Evolutionary conservation across 2,888 invertebrate genomes (phyloP).

Genomic region (Polymixis lichenea): DNA sequence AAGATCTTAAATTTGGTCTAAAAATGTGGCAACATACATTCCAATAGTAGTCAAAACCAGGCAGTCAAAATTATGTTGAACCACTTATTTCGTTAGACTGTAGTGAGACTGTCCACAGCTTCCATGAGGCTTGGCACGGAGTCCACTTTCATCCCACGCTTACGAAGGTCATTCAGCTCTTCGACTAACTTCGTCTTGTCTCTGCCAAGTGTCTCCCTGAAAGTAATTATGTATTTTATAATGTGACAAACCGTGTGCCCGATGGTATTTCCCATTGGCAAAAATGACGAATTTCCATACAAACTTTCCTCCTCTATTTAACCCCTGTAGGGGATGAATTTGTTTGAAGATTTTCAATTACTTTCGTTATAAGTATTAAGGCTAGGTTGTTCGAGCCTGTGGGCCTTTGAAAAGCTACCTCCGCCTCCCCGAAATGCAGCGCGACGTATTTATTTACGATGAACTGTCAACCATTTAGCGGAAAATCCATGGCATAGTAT

Average conservation of each 20-base stretch:
- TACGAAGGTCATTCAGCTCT: slow-evolving; percentile 91
- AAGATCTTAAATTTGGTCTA: slow-evolving; percentile 22
- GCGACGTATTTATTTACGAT: no score
- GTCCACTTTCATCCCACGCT: slow-evolving; percentile 92
- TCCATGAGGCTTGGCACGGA: slow-evolving; percentile 91
- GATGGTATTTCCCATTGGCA: background rate
- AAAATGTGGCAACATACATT: slow-evolving; percentile 23
- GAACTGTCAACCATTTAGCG: no score
- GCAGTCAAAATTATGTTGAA: slow-evolving; percentile 6
- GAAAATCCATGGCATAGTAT: no score
- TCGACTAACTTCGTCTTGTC: slow-evolving; percentile 91
- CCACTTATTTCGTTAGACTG: slow-evolving; percentile 38
- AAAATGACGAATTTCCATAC: background rate
- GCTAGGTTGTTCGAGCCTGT: no score
- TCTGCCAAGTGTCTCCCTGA: slow-evolving; percentile 91
- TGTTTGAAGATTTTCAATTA: background rate
- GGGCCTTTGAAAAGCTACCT: no score
- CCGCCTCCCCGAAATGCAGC: no score
- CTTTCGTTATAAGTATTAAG: background rate
- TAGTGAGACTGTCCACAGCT: slow-evolving; percentile 91
- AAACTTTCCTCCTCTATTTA: background rate
- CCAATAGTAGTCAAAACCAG: slow-evolving; percentile 16
- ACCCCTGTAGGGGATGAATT: background rate
- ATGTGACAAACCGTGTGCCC: background rate
- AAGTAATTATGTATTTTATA: slow-evolving; percentile 64